These are phyloP conservation scores for Oligia fasciuncula DNA, from an alignment of 2,888 invertebrate genomes.

Conservation along the genomic window DNA sequence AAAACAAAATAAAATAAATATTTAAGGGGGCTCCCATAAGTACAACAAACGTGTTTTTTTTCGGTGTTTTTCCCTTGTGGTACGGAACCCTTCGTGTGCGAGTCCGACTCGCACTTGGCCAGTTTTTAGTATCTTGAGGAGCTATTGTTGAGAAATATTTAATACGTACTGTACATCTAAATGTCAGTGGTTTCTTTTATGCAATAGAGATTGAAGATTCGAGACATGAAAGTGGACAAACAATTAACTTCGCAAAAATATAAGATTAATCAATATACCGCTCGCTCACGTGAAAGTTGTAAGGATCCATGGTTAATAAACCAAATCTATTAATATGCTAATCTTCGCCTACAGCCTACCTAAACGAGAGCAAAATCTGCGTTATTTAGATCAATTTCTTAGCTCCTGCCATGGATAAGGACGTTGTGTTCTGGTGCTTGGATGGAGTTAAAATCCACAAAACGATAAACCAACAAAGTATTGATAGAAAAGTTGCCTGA, in stretches of 20 bases:
- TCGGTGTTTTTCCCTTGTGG: no score
- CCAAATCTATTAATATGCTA: not conserved
- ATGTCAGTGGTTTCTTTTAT: conserved; percentile 5
- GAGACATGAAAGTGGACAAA: conserved; percentile 32
- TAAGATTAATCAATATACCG: conserved; percentile 9
- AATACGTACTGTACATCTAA: no score
- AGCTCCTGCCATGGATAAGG: not conserved
- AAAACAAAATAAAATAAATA: no score
- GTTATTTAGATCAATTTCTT: not conserved
- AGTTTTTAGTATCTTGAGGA: not conserved
- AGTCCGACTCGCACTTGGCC: no score
- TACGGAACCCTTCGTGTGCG: no score
- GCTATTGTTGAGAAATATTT: conserved; percentile 19
- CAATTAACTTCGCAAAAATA: conserved; percentile 28
- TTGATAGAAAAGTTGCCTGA: not conserved
- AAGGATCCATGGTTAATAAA: conserved; percentile 1
- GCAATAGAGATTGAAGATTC: conserved; percentile 14
- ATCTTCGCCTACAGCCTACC: not conserved
- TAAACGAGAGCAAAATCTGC: not conserved
- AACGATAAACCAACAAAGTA: conserved; percentile 1
- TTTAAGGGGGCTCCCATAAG: no score
- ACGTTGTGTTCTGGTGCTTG: not conserved
- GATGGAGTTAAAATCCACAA: not conserved
- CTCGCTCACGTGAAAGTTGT: conserved; percentile 36
- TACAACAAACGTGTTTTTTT: no score